Percentiles rank a stretch among this genome's conserved stretches.
These are phyloP conservation scores for Etia nguti DNA, from an alignment of 2,113 vertebrate genomes.

Conservation along the genomic window DNA sequence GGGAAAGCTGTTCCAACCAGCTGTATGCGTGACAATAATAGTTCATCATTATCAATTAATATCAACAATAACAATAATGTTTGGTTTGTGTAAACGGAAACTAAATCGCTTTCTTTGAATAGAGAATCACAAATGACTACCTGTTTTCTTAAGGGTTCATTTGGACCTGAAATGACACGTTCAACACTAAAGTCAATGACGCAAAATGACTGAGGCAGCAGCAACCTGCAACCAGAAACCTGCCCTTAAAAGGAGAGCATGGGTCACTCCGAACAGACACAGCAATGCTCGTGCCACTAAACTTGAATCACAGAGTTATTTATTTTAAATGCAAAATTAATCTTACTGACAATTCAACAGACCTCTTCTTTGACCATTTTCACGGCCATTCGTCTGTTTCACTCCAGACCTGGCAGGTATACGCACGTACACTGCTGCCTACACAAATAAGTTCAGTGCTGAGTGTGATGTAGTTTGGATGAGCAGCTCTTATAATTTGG, in stretches of 20 bases:
- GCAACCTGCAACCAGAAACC: not conserved
- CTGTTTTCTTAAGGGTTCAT: not conserved
- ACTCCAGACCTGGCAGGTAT: not conserved
- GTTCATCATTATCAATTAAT: not conserved
- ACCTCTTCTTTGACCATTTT: not conserved
- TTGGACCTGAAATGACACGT: not conserved
- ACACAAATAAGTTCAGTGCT: not conserved
- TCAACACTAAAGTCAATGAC: not conserved
- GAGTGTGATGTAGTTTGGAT: not conserved
- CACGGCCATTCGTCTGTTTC: not conserved
- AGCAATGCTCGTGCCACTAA: not conserved
- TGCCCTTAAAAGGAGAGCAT: not conserved
- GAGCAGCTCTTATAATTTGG: not conserved
- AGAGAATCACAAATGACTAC: not conserved
- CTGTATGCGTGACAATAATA: accelerated
- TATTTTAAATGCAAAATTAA: not conserved
- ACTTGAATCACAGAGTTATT: not conserved
- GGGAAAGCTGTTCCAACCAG: not conserved
- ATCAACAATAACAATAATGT: not conserved
- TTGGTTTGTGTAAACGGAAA: not conserved
- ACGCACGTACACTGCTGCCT: not conserved
- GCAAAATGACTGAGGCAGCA: not conserved
- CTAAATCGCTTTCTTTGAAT: not conserved
- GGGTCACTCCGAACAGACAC: not conserved
- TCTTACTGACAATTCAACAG: not conserved